Evolutionary conservation across 2,113 vertebrate species (phyloP).

Genomic region (cattle (Bos taurus)): DNA sequence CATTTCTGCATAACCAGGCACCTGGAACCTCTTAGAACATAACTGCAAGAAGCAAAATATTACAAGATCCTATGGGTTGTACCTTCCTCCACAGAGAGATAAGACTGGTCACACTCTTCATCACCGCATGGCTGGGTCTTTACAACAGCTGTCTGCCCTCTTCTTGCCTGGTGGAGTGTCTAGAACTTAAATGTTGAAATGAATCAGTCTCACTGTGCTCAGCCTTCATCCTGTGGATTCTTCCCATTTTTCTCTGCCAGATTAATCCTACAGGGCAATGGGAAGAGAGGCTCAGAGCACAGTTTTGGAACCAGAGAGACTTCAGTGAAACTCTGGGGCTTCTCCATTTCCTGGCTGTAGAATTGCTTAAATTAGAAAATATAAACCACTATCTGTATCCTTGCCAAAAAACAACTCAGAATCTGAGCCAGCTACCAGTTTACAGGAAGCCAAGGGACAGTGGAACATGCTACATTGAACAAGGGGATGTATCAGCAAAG

Average conservation of each 20-base stretch:
- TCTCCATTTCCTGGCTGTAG: not conserved
- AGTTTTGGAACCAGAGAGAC: not conserved
- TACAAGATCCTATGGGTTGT: not conserved
- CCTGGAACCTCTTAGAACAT: not conserved
- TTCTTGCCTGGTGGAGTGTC: not conserved
- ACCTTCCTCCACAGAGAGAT: not conserved
- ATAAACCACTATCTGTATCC: not conserved
- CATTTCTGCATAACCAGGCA: not conserved
- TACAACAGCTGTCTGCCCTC: not conserved
- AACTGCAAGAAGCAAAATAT: not conserved
- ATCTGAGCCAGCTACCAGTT: not conserved
- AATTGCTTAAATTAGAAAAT: not conserved
- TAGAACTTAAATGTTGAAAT: not conserved
- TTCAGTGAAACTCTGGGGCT: not conserved
- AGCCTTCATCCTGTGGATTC: not conserved
- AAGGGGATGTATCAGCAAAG: not conserved
- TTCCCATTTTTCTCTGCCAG: not conserved
- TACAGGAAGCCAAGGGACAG: not conserved
- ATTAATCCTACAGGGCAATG: not conserved
- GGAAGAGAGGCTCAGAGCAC: not conserved
- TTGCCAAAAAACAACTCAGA: not conserved
- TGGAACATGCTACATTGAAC: not conserved
- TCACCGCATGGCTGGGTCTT: not conserved
- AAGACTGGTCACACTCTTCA: not conserved
- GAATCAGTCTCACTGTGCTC: not conserved